Percentiles rank a stretch among this genome's conserved stretches.
These are phyloP conservation scores for Scolopax mira DNA, from an alignment of 2,113 vertebrate genomes.

Conservation along the genomic window DNA sequence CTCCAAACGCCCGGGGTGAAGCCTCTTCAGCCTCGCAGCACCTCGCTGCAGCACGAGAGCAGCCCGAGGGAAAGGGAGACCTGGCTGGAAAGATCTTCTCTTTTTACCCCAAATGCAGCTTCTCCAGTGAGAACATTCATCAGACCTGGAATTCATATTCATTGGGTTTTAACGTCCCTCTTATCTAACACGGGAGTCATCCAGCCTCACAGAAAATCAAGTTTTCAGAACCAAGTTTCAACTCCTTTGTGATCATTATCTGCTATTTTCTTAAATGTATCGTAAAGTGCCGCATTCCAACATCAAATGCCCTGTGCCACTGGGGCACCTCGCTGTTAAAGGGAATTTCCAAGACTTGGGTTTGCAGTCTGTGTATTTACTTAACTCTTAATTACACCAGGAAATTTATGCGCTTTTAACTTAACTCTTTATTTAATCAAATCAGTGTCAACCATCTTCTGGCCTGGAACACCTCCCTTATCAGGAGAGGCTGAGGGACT, in stretches of 20 bases:
- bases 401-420: neutral
- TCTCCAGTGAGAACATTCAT: neutral
- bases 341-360: neutral
- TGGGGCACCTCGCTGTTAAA: neutral
- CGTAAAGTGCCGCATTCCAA: fast-evolving
- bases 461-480: too few species aligned
- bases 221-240: neutral
- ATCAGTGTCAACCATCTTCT: neutral
- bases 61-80: neutral
- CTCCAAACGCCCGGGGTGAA: neutral
- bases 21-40: neutral
- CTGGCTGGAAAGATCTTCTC: neutral
- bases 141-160: neutral
- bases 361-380: neutral
- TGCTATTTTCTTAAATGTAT: neutral
- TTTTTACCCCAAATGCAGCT: neutral
- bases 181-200: neutral
- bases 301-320: neutral
- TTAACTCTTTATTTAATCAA: neutral
- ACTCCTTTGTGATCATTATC: neutral
- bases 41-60: neutral
- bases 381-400: neutral
- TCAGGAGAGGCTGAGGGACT: too few species aligned
- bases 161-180: neutral
- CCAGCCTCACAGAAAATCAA: neutral